Percentiles rank a stretch among this genome's conserved stretches.
phyloP scores from a whole-genome alignment of 1,140 invertebrate species.

The Himalopsyche phryganea region DNA sequence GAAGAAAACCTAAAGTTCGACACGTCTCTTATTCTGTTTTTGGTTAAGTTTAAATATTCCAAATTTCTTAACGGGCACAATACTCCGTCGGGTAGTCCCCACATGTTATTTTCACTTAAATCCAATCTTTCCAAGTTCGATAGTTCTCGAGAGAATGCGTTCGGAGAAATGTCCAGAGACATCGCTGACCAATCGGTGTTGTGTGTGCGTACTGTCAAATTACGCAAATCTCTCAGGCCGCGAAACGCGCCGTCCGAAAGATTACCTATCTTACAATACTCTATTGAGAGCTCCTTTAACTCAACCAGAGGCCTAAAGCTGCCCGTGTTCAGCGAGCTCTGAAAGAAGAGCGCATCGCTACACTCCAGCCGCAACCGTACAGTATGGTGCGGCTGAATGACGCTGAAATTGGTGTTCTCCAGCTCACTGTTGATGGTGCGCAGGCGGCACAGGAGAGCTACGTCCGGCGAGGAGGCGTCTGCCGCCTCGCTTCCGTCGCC shows the following conservation, averaged over 20 bases:
- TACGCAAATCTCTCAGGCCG: conserved; percentile 74
- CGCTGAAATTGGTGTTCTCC: conserved; percentile 86
- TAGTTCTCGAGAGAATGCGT: conserved; percentile 72
- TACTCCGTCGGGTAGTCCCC: conserved; percentile 75
- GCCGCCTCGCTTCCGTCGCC: conserved; percentile 43
- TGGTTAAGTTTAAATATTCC: conserved; percentile 75
- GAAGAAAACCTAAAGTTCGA: conserved; percentile 70
- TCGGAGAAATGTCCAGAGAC: conserved; percentile 72
- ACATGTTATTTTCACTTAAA: conserved; percentile 84
- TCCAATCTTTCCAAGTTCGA: conserved; percentile 74
- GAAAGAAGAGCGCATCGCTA: conserved; percentile 79
- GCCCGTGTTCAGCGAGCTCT: conserved; percentile 79
- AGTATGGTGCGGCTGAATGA: conserved; percentile 82
- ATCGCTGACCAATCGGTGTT: conserved; percentile 86
- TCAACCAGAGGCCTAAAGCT: conserved; percentile 81
- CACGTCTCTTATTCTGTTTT: conserved; percentile 76
- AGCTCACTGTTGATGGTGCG: conserved; percentile 84
- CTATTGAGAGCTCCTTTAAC: conserved; percentile 78
- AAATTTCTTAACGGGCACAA: conserved; percentile 76
- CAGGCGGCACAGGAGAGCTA: conserved; percentile 74
- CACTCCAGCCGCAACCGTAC: conserved; percentile 77
- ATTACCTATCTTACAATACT: conserved; percentile 87
- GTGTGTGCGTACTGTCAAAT: conserved; percentile 81
- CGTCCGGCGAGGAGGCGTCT: conserved; percentile 58
- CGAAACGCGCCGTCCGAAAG: conserved; percentile 80